A percentile compares a stretch with the other conserved stretches of the same genome.
phyloP scores from a whole-genome alignment of 2,888 invertebrate genomes.

The Mesochorus sp. region DNA sequence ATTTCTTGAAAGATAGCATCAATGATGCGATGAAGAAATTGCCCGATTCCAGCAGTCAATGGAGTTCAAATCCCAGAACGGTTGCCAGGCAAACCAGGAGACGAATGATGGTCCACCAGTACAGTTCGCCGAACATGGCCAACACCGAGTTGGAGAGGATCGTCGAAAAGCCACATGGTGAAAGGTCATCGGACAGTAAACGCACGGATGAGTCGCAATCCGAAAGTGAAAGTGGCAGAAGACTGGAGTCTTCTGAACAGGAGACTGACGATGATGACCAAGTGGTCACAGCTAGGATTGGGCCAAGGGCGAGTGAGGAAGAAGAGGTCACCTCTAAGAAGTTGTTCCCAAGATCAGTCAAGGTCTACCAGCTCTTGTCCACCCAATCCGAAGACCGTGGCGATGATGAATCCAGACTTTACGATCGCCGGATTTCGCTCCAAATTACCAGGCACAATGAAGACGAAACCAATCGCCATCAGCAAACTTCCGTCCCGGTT shows the following conservation, averaged over 20 bases:
- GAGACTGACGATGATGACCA: constrained; percentile 43
- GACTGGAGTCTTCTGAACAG: background rate
- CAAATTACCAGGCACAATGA: constrained; percentile 69
- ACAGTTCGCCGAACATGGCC: constrained; percentile 62
- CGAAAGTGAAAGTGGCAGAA: background rate
- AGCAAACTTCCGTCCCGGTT: background rate
- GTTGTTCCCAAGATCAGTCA: constrained; percentile 68
- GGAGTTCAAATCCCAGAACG: constrained; percentile 38
- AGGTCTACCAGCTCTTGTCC: constrained; percentile 73
- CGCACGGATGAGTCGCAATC: background rate
- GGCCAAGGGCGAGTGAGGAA: background rate
- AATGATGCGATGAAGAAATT: constrained; percentile 1
- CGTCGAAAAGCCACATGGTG: constrained; percentile 54
- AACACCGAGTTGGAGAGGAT: constrained; percentile 61
- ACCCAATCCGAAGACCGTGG: constrained; percentile 74
- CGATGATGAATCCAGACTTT: constrained; percentile 66
- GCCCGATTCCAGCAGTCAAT: background rate
- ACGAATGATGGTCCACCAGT: constrained; percentile 60
- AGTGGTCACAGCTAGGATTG: constrained; percentile 27
- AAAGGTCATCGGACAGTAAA: background rate
- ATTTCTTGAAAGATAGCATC: background rate
- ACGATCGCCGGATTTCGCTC: constrained; percentile 70
- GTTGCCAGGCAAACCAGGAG: constrained; percentile 29
- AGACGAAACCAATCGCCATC: constrained; percentile 23
- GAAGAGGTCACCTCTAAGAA: constrained; percentile 3